phyloP scores from a whole-genome alignment of 2,113 vertebrate species.

The Silurus glanis region DNA sequence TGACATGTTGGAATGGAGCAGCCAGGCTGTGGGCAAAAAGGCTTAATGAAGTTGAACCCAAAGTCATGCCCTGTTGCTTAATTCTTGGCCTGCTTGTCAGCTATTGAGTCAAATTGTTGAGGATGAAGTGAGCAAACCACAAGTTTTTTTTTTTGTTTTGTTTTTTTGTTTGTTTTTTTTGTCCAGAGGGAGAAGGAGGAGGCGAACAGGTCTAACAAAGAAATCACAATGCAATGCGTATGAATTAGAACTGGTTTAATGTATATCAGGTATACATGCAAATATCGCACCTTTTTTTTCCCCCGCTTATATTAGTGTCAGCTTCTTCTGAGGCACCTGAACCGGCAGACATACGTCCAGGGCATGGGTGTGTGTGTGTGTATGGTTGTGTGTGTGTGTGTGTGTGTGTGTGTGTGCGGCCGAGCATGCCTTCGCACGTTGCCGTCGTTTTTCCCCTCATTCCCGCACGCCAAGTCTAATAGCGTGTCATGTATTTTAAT shows the following conservation, averaged over 20 bases:
- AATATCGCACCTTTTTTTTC: not conserved
- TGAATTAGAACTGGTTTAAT: not conserved
- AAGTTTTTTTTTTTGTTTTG: no score
- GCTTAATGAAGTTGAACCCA: constrained; percentile 65
- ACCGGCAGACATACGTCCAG: not conserved
- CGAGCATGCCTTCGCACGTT: not conserved
- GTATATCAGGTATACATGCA: no score
- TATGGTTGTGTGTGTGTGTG: not conserved
- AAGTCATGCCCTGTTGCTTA: constrained; percentile 52
- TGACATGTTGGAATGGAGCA: constrained; percentile 52
- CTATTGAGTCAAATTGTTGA: constrained; percentile 53
- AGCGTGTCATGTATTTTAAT: constrained; percentile 75
- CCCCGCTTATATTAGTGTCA: not conserved
- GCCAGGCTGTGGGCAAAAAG: constrained; percentile 51
- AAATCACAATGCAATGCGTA: constrained; percentile 37
- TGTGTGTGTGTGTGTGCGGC: not conserved
- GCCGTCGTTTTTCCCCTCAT: constrained; percentile 10
- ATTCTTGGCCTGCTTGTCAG: constrained; percentile 53
- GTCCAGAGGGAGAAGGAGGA: constrained; percentile 24
- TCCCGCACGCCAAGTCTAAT: constrained; percentile 69
- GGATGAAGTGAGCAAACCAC: constrained; percentile 54
- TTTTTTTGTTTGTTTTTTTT: no score
- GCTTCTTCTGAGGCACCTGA: not conserved
- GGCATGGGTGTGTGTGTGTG: no score
- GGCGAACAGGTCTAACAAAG: no score